A percentile compares a stretch with the other conserved stretches of the same genome.
Evolutionary conservation across 2,113 vertebrate species (phyloP).

Genomic region (Dendrocopos noguchii): DNA sequence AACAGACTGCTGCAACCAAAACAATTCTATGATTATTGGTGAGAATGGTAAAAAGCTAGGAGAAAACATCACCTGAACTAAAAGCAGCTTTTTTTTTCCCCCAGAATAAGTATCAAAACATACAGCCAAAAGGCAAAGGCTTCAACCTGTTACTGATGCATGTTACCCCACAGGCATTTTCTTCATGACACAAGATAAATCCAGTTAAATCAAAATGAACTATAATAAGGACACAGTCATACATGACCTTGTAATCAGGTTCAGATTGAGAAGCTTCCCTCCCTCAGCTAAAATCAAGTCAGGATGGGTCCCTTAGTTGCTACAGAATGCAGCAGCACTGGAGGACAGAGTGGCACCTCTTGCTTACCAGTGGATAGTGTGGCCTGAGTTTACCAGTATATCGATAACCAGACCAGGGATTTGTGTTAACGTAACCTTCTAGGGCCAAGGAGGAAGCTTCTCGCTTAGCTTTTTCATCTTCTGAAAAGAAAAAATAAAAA

Average conservation of each 20-base stretch:
- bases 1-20: background rate
- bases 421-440: constrained; percentile 91
- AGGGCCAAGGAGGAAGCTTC: constrained; percentile 86
- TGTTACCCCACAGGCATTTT: background rate
- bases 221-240: background rate
- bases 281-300: background rate
- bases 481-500: constrained; percentile 58
- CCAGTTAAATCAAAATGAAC: background rate
- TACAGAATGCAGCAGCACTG: background rate
- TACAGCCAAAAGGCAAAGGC: background rate
- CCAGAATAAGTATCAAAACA: background rate
- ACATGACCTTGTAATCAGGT: background rate
- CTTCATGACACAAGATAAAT: background rate
- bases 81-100: background rate
- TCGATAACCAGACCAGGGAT: constrained; percentile 96
- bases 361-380: constrained; percentile 92
- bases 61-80: background rate
- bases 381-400: constrained; percentile 94
- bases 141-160: background rate
- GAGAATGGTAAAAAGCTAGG: background rate
- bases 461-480: constrained; percentile 91
- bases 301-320: background rate
- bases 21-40: background rate
- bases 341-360: background rate
- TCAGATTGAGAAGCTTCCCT: background rate